Percentiles rank a stretch among this genome's conserved stretches.
phyloP scores from a whole-genome alignment of 2,113 vertebrate genomes.

The Pseudolaguvia tuberculata region DNA sequence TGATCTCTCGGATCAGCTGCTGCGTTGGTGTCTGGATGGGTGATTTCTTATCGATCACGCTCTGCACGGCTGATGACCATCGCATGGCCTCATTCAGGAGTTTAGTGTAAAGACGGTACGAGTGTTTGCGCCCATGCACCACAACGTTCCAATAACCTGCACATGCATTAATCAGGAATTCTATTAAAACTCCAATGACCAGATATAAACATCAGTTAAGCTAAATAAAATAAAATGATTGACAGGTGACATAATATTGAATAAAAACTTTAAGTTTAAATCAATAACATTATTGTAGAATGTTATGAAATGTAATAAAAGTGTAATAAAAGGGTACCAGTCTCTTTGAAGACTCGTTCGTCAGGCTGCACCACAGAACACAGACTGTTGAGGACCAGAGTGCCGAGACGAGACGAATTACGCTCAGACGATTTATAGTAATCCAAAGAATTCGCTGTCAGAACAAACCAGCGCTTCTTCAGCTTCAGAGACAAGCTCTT shows the following conservation, averaged over 20 bases:
- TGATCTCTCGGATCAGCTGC: constrained; percentile 88
- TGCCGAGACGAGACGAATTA: constrained; percentile 83
- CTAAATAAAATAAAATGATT: background rate
- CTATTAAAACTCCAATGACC: background rate
- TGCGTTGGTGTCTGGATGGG: constrained; percentile 90
- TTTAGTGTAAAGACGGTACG: constrained; percentile 85
- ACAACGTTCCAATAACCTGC: constrained; percentile 87
- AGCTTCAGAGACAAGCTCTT: constrained; percentile 85
- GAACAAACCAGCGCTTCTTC: constrained; percentile 90
- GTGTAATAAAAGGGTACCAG: constrained; percentile 61
- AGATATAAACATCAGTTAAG: background rate
- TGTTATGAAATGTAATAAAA: no score
- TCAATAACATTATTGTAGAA: no score
- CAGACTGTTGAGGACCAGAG: constrained; percentile 85
- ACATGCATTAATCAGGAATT: background rate
- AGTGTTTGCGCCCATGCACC: constrained; percentile 85
- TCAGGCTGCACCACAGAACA: constrained; percentile 84
- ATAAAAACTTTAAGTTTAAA: no score
- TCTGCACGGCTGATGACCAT: constrained; percentile 85
- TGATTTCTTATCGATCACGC: constrained; percentile 86
- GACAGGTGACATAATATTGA: background rate
- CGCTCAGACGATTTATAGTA: constrained; percentile 86
- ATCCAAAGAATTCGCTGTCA: constrained; percentile 84
- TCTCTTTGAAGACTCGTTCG: constrained; percentile 82
- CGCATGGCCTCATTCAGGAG: constrained; percentile 86